Base-by-base conservation (phyloP, 1,140 invertebrate species). In the Hylaeus volcanicus region DNA sequence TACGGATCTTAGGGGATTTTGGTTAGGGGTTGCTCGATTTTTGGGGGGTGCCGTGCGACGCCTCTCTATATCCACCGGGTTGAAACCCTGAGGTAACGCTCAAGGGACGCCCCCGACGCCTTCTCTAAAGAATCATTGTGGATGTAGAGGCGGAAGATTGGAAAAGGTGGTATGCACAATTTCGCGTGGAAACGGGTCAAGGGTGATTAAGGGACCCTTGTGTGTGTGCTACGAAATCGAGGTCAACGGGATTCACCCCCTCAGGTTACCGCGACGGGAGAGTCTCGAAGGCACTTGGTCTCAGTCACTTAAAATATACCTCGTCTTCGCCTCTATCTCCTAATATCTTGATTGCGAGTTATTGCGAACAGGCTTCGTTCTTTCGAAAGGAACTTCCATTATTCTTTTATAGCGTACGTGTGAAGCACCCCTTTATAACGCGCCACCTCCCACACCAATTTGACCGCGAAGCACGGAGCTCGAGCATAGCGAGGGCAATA, bases 201-300 rank as follows among this genome's bases (percentile, higher is more conserved):
- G 83, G 86, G 78, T 88, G 85, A 86, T 85, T 85, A 83, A 85
- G 85, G 79, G 72, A 66, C 51, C 41, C 69, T 81, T 78, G 81
- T 63, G 81, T 63, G 81, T 51, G 71, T 65, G 69, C 15, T 12
- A 37, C 9, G 66, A 56, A 78, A 79, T 70, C 71, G 79, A 72
- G 85, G 83, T 85, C 86, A 85, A 88, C 85, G 81, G 80, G 79
- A 86, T 88, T 86, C 51, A 56, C 55, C 55, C 5, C 15, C 55
- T 15, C 55, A 5, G 26, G 41, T 74, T 58, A 63, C 61, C 68
- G 12, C 55, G 48, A 15, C 45, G 70, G 48, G 41, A 63, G n/a
- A 80, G 56, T 74, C 51, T 74, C 65, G 65, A 53, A 81, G 65
- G 51, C 60, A 48, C 37, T 45, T 9, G 14, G 65, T 71, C 65